A percentile compares a stretch with the other conserved stretches of the same genome.
Conservation (phyloP, 2,797 vertebrate genomes). For the Nothura maculosa region DNA sequence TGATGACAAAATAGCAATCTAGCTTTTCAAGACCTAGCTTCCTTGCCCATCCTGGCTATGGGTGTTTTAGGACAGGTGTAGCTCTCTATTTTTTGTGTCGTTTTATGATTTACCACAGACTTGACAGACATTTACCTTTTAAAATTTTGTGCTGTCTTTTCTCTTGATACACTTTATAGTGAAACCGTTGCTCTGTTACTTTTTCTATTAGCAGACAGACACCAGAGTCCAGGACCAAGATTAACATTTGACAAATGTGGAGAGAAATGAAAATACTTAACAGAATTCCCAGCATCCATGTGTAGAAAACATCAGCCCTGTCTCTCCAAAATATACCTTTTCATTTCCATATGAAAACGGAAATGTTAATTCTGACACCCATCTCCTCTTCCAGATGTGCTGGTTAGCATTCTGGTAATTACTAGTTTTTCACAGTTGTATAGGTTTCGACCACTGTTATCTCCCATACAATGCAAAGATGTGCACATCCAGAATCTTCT, state of each 20-base stretch:
- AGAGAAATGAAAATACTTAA: neutral
- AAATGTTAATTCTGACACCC: neutral
- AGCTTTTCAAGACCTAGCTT: neutral
- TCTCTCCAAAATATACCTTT: neutral
- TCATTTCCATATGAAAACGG: neutral
- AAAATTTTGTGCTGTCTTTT: neutral
- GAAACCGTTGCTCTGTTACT: neutral
- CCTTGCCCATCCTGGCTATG: neutral
- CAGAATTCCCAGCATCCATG: neutral
- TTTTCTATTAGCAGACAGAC: slow-evolving; percentile 6
- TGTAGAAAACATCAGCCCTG: neutral
- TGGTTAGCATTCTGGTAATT: neutral
- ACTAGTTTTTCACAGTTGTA: neutral
- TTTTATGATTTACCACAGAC: neutral
- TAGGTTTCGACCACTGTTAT: neutral
- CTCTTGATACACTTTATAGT: neutral
- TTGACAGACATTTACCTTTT: slow-evolving; percentile 1
- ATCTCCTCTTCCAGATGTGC: neutral
- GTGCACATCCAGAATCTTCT: neutral
- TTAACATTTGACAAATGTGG: neutral
- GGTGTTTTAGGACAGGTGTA: neutral
- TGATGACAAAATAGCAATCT: neutral
- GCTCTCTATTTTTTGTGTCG: neutral
- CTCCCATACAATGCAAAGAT: neutral
- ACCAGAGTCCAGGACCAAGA: neutral